These are phyloP conservation scores for Perognathus longimembris DNA, from an alignment of 2,113 vertebrate species.

Conservation along the genomic window DNA sequence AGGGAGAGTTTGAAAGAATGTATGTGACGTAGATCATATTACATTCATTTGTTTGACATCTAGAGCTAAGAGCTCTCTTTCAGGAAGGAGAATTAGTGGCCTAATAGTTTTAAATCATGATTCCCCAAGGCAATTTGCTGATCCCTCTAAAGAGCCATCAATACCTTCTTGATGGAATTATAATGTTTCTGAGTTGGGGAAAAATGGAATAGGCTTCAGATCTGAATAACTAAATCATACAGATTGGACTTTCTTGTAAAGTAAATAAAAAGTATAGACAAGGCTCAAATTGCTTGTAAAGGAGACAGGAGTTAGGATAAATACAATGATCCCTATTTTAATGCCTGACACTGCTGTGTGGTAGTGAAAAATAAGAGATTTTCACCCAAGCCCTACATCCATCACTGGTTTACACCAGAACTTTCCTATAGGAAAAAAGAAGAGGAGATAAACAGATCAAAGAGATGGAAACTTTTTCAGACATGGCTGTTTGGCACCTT, in stretches of 20 bases:
- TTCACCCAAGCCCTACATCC: not conserved
- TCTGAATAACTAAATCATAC: conserved; percentile 1
- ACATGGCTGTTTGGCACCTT: not conserved
- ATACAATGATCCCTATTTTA: not conserved
- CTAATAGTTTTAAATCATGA: not conserved
- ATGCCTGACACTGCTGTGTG: not conserved
- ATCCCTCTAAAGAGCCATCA: not conserved
- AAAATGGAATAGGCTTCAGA: conserved; percentile 23
- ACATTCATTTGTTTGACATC: not conserved
- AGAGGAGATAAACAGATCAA: not conserved
- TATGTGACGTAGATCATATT: not conserved
- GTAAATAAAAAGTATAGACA: not conserved
- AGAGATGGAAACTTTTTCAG: not conserved
- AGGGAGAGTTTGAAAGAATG: not conserved
- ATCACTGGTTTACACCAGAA: not conserved
- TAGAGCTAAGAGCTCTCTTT: not conserved
- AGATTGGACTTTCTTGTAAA: not conserved
- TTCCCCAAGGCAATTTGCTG: not conserved
- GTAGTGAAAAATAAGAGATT: not conserved
- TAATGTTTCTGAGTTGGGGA: conserved; percentile 50
- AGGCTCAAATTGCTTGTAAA: not conserved
- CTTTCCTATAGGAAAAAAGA: not conserved
- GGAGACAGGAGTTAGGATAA: not conserved
- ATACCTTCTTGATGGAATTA: not conserved
- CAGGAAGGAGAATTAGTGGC: not conserved